A percentile compares a stretch with the other conserved stretches of the same genome.
phyloP scores from a whole-genome alignment of 53 echinoderm and acorn worm genomes.

The Hippasteria phrygiana region DNA sequence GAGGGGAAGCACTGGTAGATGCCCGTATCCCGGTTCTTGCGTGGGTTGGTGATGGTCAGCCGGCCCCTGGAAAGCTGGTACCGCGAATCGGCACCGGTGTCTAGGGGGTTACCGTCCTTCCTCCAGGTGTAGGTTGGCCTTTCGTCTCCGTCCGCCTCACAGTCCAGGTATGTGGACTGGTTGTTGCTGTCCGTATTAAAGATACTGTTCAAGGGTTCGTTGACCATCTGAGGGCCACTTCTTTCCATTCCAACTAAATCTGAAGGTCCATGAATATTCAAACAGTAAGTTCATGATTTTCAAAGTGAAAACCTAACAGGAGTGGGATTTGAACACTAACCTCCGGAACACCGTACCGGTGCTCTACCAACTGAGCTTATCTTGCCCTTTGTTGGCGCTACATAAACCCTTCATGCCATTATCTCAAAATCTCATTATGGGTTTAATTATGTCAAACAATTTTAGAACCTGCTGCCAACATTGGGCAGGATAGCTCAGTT shows the following conservation, averaged over 20 bases:
- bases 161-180: conserved; percentile 52
- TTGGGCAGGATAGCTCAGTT: too few relatives aligned
- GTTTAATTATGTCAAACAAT: too few relatives aligned
- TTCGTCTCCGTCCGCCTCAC: conserved; percentile 63
- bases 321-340: too few relatives aligned
- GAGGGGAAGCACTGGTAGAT: conserved; percentile 68
- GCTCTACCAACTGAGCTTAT: too few relatives aligned
- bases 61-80: conserved; percentile 53
- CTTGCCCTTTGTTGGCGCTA: too few relatives aligned
- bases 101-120: conserved; percentile 30
- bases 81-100: background rate
- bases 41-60: conserved; percentile 68
- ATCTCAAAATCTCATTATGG: too few relatives aligned
- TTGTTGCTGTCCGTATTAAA: conserved; percentile 62
- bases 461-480: too few relatives aligned
- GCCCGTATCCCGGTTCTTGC: conserved; percentile 38
- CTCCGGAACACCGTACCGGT: too few relatives aligned
- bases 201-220: conserved; percentile 66
- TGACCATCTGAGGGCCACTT: conserved; percentile 68
- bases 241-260: conserved; percentile 36
- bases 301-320: too few relatives aligned
- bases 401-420: too few relatives aligned
- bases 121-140: conserved; percentile 62
- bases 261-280: background rate
- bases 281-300: too few relatives aligned